Percentiles rank a stretch among this genome's conserved stretches.
Conservation (phyloP, 2,888 invertebrate genomes). For the Neuroscelio doddi region DNA sequence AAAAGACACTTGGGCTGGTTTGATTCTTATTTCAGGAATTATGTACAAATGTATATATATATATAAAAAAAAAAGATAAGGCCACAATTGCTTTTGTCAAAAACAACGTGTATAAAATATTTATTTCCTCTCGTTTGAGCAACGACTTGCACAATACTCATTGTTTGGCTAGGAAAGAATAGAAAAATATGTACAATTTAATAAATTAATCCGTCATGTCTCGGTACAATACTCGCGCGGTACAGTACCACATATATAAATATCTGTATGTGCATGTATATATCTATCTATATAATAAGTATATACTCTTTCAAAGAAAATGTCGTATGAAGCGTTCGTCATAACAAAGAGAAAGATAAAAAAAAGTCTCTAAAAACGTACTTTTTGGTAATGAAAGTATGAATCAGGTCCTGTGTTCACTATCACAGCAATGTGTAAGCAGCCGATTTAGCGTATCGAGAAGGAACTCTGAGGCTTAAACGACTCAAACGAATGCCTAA, state of each 20-base stretch:
- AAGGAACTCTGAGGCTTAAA: constrained; percentile 46
- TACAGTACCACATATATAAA: constrained; percentile 49
- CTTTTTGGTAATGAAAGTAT: not conserved
- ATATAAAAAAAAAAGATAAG: constrained; percentile 27
- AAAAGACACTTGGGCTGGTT: no score
- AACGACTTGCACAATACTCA: constrained; percentile 62
- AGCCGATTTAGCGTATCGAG: constrained; percentile 51
- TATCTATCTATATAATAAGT: constrained; percentile 42
- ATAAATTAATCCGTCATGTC: constrained; percentile 60
- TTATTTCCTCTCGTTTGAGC: constrained; percentile 66
- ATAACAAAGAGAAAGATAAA: no score
- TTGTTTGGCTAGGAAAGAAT: constrained; percentile 63
- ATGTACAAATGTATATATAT: not conserved
- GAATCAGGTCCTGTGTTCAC: constrained; percentile 68
- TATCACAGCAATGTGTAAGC: constrained; percentile 67
- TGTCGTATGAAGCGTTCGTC: not conserved
- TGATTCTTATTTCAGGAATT: not conserved
- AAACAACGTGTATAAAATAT: constrained; percentile 66
- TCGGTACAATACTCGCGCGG: constrained; percentile 54
- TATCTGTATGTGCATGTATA: constrained; percentile 38
- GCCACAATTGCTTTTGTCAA: constrained; percentile 53
- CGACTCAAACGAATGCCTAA: constrained; percentile 45
- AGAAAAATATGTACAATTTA: constrained; percentile 70
- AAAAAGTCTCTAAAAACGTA: not conserved
- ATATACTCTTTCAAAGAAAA: constrained; percentile 13